Evolutionary conservation across 2,113 vertebrate species (phyloP).

Genomic region (Calcarius ornatus): DNA sequence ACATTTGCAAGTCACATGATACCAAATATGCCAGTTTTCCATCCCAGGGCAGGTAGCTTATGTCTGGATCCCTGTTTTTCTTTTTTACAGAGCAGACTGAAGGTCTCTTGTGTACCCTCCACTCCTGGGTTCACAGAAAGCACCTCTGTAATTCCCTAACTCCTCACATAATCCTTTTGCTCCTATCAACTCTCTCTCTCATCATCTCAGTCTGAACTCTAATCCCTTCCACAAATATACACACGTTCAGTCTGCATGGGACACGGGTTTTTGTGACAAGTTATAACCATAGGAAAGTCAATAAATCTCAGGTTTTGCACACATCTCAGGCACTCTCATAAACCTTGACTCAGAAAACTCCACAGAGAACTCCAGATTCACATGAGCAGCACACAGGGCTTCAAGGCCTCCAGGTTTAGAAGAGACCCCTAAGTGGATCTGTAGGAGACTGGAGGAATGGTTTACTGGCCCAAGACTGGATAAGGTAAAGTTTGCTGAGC

Average conservation of each 20-base stretch:
- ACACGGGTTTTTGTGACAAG: background rate
- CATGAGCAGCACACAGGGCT: background rate
- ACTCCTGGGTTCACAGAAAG: background rate
- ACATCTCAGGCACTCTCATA: background rate
- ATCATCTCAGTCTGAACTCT: background rate
- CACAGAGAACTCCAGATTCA: rapidly evolving
- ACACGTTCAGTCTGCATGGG: background rate
- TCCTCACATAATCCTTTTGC: background rate
- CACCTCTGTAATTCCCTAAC: background rate
- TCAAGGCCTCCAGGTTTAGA: background rate
- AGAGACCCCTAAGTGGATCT: background rate
- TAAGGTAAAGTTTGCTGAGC: background rate
- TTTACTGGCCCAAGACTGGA: background rate
- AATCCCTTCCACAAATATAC: background rate
- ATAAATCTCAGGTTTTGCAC: background rate
- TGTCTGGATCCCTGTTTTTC: background rate
- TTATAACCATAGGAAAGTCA: background rate
- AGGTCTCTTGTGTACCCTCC: background rate
- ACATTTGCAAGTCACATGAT: background rate
- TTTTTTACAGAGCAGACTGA: background rate
- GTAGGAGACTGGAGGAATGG: background rate
- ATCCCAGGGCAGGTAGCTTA: background rate
- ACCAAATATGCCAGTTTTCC: background rate
- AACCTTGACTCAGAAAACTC: background rate
- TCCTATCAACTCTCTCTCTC: background rate